Percentiles rank a stretch among this genome's conserved stretches.
Evolutionary conservation across 2,888 invertebrate genomes (phyloP).

Genomic region (Ctena decussata): DNA sequence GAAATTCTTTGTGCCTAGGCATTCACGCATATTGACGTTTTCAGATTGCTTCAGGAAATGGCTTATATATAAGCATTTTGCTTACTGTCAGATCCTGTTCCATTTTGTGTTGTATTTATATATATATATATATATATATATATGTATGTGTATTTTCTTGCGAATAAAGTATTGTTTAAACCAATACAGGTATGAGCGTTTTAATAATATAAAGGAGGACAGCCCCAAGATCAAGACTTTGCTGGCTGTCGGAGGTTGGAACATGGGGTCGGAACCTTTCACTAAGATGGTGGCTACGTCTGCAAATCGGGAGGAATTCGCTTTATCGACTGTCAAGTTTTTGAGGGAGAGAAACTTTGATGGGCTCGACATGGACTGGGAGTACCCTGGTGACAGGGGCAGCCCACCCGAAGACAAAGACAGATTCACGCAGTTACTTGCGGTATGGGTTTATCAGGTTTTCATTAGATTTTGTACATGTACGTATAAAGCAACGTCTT

Average conservation of each 20-base stretch:
- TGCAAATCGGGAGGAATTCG: conserved; percentile 67
- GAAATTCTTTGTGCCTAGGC: too few relatives aligned
- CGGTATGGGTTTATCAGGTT: conserved; percentile 61
- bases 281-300: conserved; percentile 72
- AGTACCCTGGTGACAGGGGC: background rate
- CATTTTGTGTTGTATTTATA: too few relatives aligned
- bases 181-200: conserved; percentile 70
- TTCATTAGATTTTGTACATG: too few relatives aligned
- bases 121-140: too few relatives aligned
- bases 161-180: too few relatives aligned
- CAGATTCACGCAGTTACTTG: conserved; percentile 72
- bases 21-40: too few relatives aligned
- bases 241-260: conserved; percentile 84
- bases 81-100: too few relatives aligned
- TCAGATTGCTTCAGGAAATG: too few relatives aligned
- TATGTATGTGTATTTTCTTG: too few relatives aligned
- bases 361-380: conserved; percentile 80
- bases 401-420: conserved; percentile 76
- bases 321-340: conserved; percentile 69
- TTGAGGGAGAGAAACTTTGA: conserved; percentile 78
- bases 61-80: too few relatives aligned
- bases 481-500: too few relatives aligned
- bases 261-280: conserved; percentile 74
- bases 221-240: conserved; percentile 79
- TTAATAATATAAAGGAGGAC: conserved; percentile 73